Conservation (phyloP, 1,140 invertebrate genomes). For the Cardiocondyla obscurior region DNA sequence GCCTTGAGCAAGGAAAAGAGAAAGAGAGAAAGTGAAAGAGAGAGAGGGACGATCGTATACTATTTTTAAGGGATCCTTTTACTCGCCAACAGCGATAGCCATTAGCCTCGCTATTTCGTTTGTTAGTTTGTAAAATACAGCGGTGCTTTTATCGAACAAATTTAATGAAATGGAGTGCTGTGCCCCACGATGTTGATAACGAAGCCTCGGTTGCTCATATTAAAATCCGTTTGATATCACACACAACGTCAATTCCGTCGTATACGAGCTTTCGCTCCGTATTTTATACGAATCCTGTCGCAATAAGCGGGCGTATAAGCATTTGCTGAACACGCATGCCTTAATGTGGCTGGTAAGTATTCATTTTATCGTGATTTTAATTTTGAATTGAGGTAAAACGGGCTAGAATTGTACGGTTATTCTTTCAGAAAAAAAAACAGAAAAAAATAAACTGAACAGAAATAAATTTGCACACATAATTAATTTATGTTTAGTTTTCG, state of each 20-base stretch:
- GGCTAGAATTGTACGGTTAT: not conserved
- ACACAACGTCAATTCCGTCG: conserved; percentile 52
- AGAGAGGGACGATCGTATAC: not conserved
- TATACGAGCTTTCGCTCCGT: conserved; percentile 37
- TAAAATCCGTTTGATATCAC: conserved; percentile 61
- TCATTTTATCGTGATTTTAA: conserved; percentile 29
- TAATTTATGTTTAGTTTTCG: not conserved
- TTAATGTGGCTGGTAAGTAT: conserved; percentile 23
- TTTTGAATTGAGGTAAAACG: conserved; percentile 5
- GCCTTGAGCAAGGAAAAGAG: not conserved
- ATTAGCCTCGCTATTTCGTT: conserved; percentile 63
- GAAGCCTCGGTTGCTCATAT: conserved; percentile 56
- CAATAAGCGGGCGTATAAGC: conserved; percentile 51
- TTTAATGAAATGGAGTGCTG: conserved; percentile 66
- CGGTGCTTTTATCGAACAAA: conserved; percentile 58
- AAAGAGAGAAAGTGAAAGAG: not conserved
- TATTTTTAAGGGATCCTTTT: conserved; percentile 45
- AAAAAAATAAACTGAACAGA: not conserved
- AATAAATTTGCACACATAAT: not conserved
- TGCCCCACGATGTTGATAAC: conserved; percentile 20
- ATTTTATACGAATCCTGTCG: conserved; percentile 61
- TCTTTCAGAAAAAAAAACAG: not conserved
- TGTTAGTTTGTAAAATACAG: conserved; percentile 54
- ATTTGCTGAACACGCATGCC: conserved; percentile 14
- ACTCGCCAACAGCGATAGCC: conserved; percentile 32